A percentile compares a stretch with the other conserved stretches of the same genome.
phyloP scores from a whole-genome alignment of 2,113 vertebrate species.

The Seriola quinqueradiata region DNA sequence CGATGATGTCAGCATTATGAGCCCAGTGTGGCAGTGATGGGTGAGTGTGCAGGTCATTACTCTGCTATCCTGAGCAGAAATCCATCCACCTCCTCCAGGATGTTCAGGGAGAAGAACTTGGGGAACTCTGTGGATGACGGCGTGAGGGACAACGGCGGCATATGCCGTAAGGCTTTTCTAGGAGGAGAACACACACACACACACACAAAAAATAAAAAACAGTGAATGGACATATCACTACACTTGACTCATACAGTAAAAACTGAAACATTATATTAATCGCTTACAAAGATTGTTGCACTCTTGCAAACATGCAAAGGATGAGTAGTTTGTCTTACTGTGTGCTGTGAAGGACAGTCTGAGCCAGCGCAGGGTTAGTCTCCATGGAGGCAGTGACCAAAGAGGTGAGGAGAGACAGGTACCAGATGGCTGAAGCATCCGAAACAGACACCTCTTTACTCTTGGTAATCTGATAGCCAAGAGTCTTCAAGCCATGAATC shows the following conservation, averaged over 20 bases:
- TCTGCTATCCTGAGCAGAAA: conserved; percentile 96
- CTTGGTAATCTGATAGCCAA: conserved; percentile 94
- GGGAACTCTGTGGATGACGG: conserved; percentile 93
- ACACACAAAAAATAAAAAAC: background rate
- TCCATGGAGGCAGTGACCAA: conserved; percentile 98
- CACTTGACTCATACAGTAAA: background rate
- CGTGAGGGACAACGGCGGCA: conserved; percentile 94
- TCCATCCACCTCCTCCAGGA: conserved; percentile 96
- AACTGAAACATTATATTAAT: background rate
- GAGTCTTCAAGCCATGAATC: conserved; percentile 93
- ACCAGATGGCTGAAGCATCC: conserved; percentile 98
- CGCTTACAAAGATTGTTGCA: background rate
- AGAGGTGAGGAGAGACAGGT: conserved; percentile 96
- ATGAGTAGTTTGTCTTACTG: conserved; percentile 86
- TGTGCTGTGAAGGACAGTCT: conserved; percentile 94
- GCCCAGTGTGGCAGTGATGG: conserved; percentile 23
- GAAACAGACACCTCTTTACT: conserved; percentile 94
- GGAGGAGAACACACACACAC: conserved; percentile 7
- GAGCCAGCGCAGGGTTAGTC: conserved; percentile 93
- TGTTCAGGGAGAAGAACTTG: conserved; percentile 94
- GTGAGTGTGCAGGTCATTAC: conserved; percentile 58
- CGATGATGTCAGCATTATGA: conserved; percentile 27
- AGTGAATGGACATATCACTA: background rate
- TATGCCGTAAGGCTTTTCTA: conserved; percentile 96
- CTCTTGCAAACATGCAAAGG: background rate